A percentile compares a stretch with the other conserved stretches of the same genome.
Conservation (phyloP, 1,140 invertebrate genomes). For the Druon quercuslanigerum region DNA sequence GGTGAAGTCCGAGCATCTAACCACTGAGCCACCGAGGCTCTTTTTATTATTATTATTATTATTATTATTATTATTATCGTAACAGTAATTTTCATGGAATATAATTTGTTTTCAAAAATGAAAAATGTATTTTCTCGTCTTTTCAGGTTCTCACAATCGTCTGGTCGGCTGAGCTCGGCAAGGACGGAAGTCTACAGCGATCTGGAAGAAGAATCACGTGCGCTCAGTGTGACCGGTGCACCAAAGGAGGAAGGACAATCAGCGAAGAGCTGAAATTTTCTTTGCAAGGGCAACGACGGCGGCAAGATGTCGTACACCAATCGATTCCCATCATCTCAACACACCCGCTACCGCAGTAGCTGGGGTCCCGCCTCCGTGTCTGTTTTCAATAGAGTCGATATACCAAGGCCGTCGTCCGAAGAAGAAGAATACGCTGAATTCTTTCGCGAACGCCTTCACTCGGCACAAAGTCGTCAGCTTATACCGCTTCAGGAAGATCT, state of each 20-base stretch:
- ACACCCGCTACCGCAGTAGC: conserved; percentile 79
- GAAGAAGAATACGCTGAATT: conserved; percentile 84
- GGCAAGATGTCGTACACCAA: conserved; percentile 77
- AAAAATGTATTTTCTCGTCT: no score
- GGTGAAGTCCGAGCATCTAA: no score
- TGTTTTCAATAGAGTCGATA: conserved; percentile 77
- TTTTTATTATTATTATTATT: no score
- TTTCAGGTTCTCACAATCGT: background rate
- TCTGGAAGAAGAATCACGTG: conserved; percentile 12
- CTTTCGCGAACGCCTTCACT: conserved; percentile 84
- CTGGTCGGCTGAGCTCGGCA: background rate
- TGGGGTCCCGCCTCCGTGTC: conserved; percentile 80
- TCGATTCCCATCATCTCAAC: conserved; percentile 78
- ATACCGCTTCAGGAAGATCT: conserved; percentile 90
- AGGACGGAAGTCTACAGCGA: background rate
- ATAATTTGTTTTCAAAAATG: no score
- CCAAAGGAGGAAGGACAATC: conserved; percentile 6
- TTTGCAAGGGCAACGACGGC: conserved; percentile 1
- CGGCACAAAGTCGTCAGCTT: conserved; percentile 86
- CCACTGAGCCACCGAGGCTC: no score
- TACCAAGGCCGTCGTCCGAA: conserved; percentile 78
- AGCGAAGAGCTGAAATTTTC: conserved; percentile 16
- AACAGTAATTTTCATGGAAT: no score
- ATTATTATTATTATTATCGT: no score
- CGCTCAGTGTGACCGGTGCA: background rate